These are phyloP conservation scores for Benthosema pterotum DNA, from an alignment of 2,797 vertebrate genomes.

Conservation along the genomic window DNA sequence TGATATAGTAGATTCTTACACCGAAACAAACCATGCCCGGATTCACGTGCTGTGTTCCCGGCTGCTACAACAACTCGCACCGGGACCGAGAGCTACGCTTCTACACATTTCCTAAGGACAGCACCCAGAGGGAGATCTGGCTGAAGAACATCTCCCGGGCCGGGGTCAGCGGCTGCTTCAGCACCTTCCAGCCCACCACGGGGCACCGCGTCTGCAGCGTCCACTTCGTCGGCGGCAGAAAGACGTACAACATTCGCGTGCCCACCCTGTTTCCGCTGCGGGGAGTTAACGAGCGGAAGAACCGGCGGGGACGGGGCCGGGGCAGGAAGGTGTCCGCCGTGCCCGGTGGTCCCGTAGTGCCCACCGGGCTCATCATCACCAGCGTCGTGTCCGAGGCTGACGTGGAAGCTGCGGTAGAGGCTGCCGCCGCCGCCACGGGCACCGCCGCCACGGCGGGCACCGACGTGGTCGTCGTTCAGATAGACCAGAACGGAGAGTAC, in stretches of 20 bases:
- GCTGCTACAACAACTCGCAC: conserved; percentile 98
- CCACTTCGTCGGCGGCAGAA: conserved; percentile 94
- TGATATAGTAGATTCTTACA: background rate
- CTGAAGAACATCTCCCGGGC: conserved; percentile 97
- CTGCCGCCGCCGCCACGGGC: conserved; percentile 53
- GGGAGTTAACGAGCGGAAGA: conserved; percentile 92
- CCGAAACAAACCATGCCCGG: conserved; percentile 86
- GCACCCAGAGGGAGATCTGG: conserved; percentile 90
- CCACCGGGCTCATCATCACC: conserved; percentile 61
- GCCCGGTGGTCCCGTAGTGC: conserved; percentile 30
- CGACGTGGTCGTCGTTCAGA: conserved; percentile 74
- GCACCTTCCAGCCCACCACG: conserved; percentile 96
- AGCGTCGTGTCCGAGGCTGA: conserved; percentile 58
- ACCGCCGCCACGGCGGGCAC: conserved; percentile 65
- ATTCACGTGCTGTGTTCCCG: conserved; percentile 98
- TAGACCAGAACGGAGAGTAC: conserved; percentile 81
- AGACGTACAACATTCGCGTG: conserved; percentile 92
- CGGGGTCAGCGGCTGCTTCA: conserved; percentile 97
- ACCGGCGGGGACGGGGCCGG: conserved; percentile 78
- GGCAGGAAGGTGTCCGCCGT: conserved; percentile 71
- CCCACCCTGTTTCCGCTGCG: conserved; percentile 94
- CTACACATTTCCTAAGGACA: conserved; percentile 97
- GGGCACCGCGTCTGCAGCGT: conserved; percentile 97
- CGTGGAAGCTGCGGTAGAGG: conserved; percentile 56
- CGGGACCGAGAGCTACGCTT: conserved; percentile 94